These are phyloP conservation scores for Tetrapedia diversipes DNA, from an alignment of 2,888 invertebrate species.

Conservation along the genomic window DNA sequence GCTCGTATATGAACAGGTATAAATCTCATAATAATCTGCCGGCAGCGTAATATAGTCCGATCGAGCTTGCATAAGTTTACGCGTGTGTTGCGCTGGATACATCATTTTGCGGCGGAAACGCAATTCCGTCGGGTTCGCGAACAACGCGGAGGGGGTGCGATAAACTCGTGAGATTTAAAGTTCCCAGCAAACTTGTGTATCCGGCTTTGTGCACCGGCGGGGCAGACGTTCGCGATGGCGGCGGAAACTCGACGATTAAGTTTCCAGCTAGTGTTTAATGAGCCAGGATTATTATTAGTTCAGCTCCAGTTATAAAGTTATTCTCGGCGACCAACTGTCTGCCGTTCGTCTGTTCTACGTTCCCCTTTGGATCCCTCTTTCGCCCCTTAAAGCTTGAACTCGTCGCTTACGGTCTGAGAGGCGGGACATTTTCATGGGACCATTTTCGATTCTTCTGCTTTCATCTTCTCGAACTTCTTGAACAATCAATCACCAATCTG, in stretches of 20 bases:
- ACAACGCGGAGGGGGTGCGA: constrained; percentile 24
- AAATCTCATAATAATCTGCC: too few species aligned
- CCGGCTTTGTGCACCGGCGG: constrained; percentile 16
- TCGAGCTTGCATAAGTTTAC: constrained; percentile 1
- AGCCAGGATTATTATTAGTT: constrained; percentile 54
- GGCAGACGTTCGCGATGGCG: constrained; percentile 4
- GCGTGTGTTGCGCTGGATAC: constrained; percentile 6
- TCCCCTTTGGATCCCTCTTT: neutral
- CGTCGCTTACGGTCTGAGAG: too few species aligned
- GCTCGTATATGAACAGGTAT: neutral
- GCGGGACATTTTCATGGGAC: too few species aligned
- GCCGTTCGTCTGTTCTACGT: neutral
- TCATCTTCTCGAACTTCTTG: too few species aligned
- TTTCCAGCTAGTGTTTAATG: constrained; percentile 40
- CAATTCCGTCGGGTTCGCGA: constrained; percentile 16
- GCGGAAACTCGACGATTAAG: constrained; percentile 46
- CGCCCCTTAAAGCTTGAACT: neutral
- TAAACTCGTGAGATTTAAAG: constrained; percentile 51
- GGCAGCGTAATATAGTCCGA: too few species aligned
- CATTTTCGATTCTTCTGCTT: too few species aligned
- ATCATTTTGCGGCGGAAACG: constrained; percentile 29
- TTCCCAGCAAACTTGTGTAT: constrained; percentile 22
- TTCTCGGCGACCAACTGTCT: constrained; percentile 22
- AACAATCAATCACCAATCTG: too few species aligned
- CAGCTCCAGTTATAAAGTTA: constrained; percentile 29